Evolutionary conservation across 2,888 invertebrate genomes (phyloP).

Genomic region (Hipparchia sbordonii): DNA sequence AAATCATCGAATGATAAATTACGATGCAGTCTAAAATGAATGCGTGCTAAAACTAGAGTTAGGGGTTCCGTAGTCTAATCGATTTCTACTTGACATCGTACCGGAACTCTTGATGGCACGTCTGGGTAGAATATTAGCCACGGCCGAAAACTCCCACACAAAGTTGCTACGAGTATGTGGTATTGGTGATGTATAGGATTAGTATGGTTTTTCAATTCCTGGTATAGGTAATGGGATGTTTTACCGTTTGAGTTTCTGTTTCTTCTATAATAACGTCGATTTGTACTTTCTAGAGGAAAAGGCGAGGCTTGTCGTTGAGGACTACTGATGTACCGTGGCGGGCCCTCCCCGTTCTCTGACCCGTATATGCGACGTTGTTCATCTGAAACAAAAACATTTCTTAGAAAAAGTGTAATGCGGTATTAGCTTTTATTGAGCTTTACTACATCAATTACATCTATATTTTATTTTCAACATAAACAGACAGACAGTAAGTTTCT

Average conservation of each 20-base stretch:
- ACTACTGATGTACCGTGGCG: slow-evolving; percentile 78
- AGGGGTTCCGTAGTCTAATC: too few species aligned
- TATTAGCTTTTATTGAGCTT: too few species aligned
- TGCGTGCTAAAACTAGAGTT: too few species aligned
- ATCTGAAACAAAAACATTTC: slow-evolving; percentile 62
- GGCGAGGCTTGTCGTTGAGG: slow-evolving; percentile 87
- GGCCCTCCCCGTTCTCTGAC: slow-evolving; percentile 86
- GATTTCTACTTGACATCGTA: background rate
- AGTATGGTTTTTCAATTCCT: background rate
- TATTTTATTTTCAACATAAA: too few species aligned
- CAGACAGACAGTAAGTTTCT: too few species aligned
- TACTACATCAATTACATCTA: too few species aligned
- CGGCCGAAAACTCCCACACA: background rate
- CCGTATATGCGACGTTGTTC: slow-evolving; percentile 88
- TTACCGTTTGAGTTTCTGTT: slow-evolving; percentile 76
- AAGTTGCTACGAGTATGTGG: background rate
- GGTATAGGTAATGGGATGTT: background rate
- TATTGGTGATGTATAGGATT: background rate
- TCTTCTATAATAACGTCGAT: slow-evolving; percentile 78
- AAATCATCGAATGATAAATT: too few species aligned
- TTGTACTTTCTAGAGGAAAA: slow-evolving; percentile 87
- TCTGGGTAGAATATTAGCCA: background rate
- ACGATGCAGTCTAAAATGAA: too few species aligned
- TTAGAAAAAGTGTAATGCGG: background rate
- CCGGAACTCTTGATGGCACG: background rate